phyloP scores from a whole-genome alignment of 2,888 invertebrate genomes.

The Epistrophe eligans region DNA sequence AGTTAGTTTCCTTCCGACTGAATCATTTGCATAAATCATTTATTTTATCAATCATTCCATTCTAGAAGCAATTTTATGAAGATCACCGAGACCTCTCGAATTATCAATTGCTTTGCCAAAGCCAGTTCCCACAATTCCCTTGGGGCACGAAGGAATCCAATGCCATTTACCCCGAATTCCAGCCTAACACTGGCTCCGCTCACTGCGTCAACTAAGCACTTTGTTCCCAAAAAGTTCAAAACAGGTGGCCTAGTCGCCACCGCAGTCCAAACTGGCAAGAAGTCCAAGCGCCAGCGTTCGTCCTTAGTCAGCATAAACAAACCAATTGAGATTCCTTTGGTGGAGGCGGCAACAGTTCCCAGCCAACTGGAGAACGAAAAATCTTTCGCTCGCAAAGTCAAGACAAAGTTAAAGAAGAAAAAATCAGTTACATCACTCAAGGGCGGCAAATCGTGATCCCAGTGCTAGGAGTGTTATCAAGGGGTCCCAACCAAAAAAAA shows the following conservation, averaged over 20 bases:
- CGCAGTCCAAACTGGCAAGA: slow-evolving; percentile 80
- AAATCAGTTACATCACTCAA: slow-evolving; percentile 65
- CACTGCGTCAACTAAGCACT: slow-evolving; percentile 56
- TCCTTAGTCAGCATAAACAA: slow-evolving; percentile 38
- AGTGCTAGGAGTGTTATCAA: slow-evolving; percentile 16
- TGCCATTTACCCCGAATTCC: slow-evolving; percentile 74
- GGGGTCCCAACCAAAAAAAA: not conserved
- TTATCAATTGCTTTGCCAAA: slow-evolving; percentile 79
- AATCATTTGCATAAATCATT: not conserved
- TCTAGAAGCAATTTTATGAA: slow-evolving; percentile 79
- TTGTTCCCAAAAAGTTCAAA: slow-evolving; percentile 84
- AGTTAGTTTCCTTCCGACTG: slow-evolving; percentile 19
- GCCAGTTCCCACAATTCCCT: slow-evolving; percentile 42
- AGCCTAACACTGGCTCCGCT: slow-evolving; percentile 58
- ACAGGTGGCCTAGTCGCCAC: slow-evolving; percentile 87
- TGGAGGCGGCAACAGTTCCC: slow-evolving; percentile 28
- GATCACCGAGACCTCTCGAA: slow-evolving; percentile 80
- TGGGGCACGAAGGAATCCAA: slow-evolving; percentile 73
- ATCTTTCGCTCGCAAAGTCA: slow-evolving; percentile 82
- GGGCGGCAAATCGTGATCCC: slow-evolving; percentile 43
- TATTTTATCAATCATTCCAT: not conserved
- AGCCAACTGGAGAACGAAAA: slow-evolving; percentile 84
- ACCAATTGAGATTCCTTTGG: slow-evolving; percentile 35
- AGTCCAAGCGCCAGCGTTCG: slow-evolving; percentile 74
- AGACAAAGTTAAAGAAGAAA: slow-evolving; percentile 81